These are phyloP conservation scores for Datnioides undecimradiatus DNA, from an alignment of 2,113 vertebrate species.

Conservation along the genomic window DNA sequence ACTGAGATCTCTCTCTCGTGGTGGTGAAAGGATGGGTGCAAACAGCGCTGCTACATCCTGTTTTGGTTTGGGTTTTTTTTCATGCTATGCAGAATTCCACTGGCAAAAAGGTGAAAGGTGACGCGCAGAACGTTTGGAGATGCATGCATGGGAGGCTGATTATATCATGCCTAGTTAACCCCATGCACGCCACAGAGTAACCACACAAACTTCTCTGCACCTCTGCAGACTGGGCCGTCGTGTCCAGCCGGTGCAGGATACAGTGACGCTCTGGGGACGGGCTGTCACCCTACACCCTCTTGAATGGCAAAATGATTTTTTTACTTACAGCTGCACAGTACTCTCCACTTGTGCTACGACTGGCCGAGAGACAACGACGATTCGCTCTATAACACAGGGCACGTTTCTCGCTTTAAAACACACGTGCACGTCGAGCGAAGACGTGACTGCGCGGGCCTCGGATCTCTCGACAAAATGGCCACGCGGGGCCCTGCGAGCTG, in stretches of 20 bases:
- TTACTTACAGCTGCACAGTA: neutral
- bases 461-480: slow-evolving; percentile 36
- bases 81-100: neutral
- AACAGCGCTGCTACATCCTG: neutral
- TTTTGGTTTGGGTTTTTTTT: neutral
- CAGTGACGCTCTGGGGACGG: neutral
- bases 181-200: neutral
- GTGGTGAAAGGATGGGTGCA: neutral
- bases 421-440: no score
- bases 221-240: neutral
- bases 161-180: neutral
- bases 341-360: neutral
- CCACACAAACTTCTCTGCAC: neutral
- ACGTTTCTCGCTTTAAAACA: no score
- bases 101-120: neutral
- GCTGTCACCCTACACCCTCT: neutral
- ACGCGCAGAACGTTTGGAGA: neutral
- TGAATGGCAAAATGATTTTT: neutral
- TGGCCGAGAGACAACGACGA: no score
- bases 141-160: neutral
- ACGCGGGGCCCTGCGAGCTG: slow-evolving; percentile 17
- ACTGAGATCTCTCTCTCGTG: neutral
- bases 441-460: no score
- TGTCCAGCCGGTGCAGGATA: neutral
- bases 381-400: no score